A percentile compares a stretch with the other conserved stretches of the same genome.
These are phyloP conservation scores for Lathamus discolor DNA, from an alignment of 2,113 vertebrate genomes.

Conservation along the genomic window DNA sequence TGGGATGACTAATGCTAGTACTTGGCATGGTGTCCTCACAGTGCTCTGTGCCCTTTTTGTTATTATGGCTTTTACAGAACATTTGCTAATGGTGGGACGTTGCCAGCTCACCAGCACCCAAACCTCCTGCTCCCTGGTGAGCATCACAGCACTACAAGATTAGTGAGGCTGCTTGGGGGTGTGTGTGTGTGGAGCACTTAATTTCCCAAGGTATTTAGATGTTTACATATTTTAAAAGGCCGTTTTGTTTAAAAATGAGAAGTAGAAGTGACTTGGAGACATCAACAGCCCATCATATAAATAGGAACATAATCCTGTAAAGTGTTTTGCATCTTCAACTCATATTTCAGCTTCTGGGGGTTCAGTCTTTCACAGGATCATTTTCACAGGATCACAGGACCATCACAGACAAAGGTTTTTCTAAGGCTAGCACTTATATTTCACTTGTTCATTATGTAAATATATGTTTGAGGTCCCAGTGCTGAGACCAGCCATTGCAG, in stretches of 20 bases:
- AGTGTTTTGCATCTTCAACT: background rate
- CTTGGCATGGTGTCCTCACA: conserved; percentile 20
- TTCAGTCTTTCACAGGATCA: background rate
- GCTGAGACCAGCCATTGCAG: background rate
- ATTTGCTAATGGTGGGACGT: conserved; percentile 65
- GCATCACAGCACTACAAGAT: conserved; percentile 26
- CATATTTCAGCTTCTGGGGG: background rate
- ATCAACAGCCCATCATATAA: background rate
- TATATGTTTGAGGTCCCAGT: background rate
- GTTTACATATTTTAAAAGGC: background rate
- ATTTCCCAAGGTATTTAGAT: conserved; percentile 50
- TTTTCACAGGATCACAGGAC: background rate
- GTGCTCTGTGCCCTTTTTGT: conserved; percentile 38
- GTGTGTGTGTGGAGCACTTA: background rate
- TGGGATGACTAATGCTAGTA: conserved; percentile 53
- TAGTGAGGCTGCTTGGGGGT: background rate
- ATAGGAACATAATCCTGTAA: background rate
- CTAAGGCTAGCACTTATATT: background rate
- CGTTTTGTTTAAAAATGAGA: conserved; percentile 24
- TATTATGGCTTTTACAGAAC: conserved; percentile 49
- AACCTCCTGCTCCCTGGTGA: conserved; percentile 49
- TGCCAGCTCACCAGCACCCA: conserved; percentile 60
- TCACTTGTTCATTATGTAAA: conserved; percentile 2
- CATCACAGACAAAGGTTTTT: background rate
- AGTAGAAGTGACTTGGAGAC: background rate